phyloP scores from a whole-genome alignment of 1,140 invertebrate genomes.

The Drosophila baimaii region DNA sequence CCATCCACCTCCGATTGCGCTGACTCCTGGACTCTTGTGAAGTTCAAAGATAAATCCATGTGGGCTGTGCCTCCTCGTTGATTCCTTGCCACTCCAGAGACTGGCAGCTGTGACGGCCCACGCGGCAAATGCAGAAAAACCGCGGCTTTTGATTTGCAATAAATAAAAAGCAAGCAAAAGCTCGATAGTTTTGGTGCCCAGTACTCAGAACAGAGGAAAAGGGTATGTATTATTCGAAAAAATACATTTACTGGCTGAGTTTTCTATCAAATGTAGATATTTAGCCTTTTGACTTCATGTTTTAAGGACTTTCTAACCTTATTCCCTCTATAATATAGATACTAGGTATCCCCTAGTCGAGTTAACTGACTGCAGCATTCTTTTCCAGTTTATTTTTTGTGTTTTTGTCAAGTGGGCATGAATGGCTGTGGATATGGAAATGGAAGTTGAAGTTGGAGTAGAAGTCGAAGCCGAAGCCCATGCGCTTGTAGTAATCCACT shows the following conservation, averaged over 20 bases:
- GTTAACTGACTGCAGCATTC: not conserved
- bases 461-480: constrained; percentile 30
- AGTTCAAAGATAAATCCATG: constrained; percentile 48
- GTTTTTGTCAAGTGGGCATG: constrained; percentile 48
- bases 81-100: constrained; percentile 37
- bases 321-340: not conserved
- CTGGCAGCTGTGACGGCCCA: constrained; percentile 41
- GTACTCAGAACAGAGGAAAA: accelerated
- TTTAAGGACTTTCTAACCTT: not conserved
- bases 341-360: not conserved
- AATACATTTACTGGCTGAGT: not conserved
- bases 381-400: not conserved
- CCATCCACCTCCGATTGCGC: no score
- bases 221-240: not conserved
- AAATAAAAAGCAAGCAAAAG: constrained; percentile 11
- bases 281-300: not conserved
- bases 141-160: constrained; percentile 45
- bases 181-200: not conserved
- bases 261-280: not conserved
- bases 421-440: constrained; percentile 34
- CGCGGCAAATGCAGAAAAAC: constrained; percentile 18
- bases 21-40: constrained; percentile 13
- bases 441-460: constrained; percentile 28
- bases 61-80: constrained; percentile 28
- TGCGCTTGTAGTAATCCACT: constrained; percentile 59